Evolutionary conservation across 2,888 invertebrate species (phyloP), one percentile per base, ranked within the genome.

Genomic region (Teinopalpus imperialis): DNA sequence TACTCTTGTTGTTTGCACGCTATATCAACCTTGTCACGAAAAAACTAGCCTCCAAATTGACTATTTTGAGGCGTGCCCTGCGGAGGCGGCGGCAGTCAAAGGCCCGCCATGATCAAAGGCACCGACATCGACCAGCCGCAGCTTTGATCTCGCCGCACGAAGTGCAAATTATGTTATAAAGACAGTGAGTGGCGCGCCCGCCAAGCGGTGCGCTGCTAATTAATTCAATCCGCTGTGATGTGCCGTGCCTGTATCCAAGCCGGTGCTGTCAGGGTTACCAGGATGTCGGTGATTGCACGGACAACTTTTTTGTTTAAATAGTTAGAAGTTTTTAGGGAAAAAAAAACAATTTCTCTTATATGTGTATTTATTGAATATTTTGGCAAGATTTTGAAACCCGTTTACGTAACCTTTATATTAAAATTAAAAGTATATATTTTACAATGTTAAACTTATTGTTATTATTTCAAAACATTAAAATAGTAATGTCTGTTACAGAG

Each of bases 141-240:
- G 69, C 88, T 88, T 89, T 89, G 88, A 89, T 87, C 80, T 82
- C 68, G 69, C 88, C 87, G 88, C 86, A 71, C 74, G 78, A 87
- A 88, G 88, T 89, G 89, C 89, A 89, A 89, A 89, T 89, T 89
- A 89, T 88, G 86, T 87, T 88, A 86, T 88, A 87, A 86, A 87
- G 86, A 85, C 85, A 81, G 81, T 76, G 81, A 81, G 80, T 78
- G 80, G 78, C 75, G 72, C 74, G 76, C 70, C 70, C 71, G 77
- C 74, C 78, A 67, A 73, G 67, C 74, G 68, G 31, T 74, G 76
- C 74, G 67, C 74, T 75, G 75, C 69, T 86, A 83, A 87, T 87
- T 87, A 86, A 85, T 86, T 86, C 81, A 80, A 79, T 70, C 69
- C 70, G 64, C 69, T 55, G 57, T 52, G 56, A 56, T 60, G 56